Conservation (phyloP, 2,797 vertebrate genomes). For the Hoplostethus atlanticus region DNA sequence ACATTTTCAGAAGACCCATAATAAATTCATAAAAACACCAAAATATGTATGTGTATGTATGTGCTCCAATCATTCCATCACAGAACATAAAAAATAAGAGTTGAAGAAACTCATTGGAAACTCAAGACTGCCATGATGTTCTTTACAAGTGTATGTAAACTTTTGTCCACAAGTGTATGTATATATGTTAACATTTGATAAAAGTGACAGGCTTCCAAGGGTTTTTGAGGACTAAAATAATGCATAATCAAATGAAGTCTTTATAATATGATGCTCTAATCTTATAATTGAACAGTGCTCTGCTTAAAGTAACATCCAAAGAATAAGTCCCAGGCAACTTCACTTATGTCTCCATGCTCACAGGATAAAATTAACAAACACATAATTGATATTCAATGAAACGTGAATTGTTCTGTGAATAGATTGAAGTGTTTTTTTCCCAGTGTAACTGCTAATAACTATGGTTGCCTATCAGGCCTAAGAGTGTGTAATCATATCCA, state of each 20-base stretch:
- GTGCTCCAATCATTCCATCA: neutral
- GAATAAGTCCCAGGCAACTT: neutral
- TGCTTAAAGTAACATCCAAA: neutral
- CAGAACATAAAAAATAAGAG: too few species aligned
- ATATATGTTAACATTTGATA: too few species aligned
- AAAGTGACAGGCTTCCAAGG: too few species aligned
- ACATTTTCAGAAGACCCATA: too few species aligned
- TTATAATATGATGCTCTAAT: too few species aligned
- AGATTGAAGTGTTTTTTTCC: constrained; percentile 19
- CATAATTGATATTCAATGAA: constrained; percentile 29
- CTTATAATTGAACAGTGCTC: neutral
- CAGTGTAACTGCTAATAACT: constrained; percentile 44
- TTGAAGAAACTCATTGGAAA: too few species aligned
- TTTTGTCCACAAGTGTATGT: too few species aligned
- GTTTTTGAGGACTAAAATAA: too few species aligned
- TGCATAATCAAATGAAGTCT: too few species aligned
- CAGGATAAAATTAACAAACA: constrained; percentile 2
- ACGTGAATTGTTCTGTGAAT: constrained; percentile 22
- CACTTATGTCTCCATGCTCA: constrained; percentile 1
- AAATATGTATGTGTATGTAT: too few species aligned
- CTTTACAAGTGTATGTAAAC: too few species aligned
- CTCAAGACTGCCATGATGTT: too few species aligned
- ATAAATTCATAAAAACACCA: neutral
- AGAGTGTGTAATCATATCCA: constrained; percentile 61
- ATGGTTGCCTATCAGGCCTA: constrained; percentile 44